Base-by-base conservation (phyloP, 2,113 vertebrate species). In the Misgurnus mizolepis region DNA sequence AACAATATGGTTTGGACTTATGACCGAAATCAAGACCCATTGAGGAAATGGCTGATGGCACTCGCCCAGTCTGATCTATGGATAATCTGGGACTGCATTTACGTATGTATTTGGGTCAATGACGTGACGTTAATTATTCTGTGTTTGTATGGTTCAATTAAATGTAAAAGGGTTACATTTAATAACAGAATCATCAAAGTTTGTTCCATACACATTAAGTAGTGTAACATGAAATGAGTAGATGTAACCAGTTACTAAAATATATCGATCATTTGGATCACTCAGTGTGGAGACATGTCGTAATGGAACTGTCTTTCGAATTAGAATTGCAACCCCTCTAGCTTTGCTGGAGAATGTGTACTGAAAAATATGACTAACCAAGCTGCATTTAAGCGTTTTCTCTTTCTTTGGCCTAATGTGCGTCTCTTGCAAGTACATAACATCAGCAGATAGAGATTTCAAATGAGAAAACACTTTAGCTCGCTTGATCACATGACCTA, bases 171-270 rank as follows among this genome's bases (percentile, higher is more conserved):
- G 5, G 4, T 45, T 41, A 67, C 65, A 45, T 9, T 67, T 67
- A 18, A 45, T 45, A 45, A 45, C 65, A 47, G 62, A 34, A 39
- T 66, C 62, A 66, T 66, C 39, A 40, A 66, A 66, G 14, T 66
- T 66, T 17, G 39, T 14, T 15, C 3, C 34, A 64, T 66, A 66
- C 7, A 66, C 62, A 41, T 66, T 66, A 66, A 66, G 62, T 3
- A 40, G 34, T 40, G 62, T 66, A 41, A 15, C 62, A 41, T 41
- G 62, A 41, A 66, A 41, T 40, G 14, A 65, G 4, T 65, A 41
- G 40, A 65, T 65, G 39, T 41, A 66, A 66, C 64, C 64, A 40
- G 64, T 66, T 41, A 66, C 64, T 34, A 66, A 17, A 41, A 66
- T 41, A 12, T 65, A 66, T 41, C 62, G 39, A 66, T 34, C 64